A percentile compares a stretch with the other conserved stretches of the same genome.
Conservation (phyloP, 1,140 invertebrate species). For the Cotesia chilonis region DNA sequence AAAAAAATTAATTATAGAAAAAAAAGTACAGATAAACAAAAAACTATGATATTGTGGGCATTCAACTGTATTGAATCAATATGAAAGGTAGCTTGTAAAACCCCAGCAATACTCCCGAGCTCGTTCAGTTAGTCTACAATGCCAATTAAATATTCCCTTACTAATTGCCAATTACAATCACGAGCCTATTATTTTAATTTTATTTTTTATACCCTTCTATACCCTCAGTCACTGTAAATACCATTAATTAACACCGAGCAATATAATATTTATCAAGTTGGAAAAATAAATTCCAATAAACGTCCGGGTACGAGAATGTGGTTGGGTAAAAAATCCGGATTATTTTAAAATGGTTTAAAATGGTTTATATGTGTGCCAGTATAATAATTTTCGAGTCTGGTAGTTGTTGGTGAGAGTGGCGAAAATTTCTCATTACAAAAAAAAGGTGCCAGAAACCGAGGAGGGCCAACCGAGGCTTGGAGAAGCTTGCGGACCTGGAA, state of each 20-base stretch:
- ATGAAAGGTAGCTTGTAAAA: too few relatives aligned
- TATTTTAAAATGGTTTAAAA: too few relatives aligned
- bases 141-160: slow-evolving; percentile 64
- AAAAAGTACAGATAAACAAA: too few relatives aligned
- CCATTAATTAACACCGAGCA: slow-evolving; percentile 2
- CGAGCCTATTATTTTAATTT: not conserved
- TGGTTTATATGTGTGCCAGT: slow-evolving; percentile 7
- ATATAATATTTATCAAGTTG: not conserved
- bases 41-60: too few relatives aligned
- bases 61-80: too few relatives aligned
- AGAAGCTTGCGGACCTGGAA: not conserved
- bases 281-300: slow-evolving; percentile 6
- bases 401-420: slow-evolving; percentile 5
- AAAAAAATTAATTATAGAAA: too few relatives aligned
- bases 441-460: slow-evolving; percentile 24
- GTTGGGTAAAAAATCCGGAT: not conserved
- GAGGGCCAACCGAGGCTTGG: too few relatives aligned
- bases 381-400: slow-evolving; percentile 15
- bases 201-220: too few relatives aligned
- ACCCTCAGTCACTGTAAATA: not conserved
- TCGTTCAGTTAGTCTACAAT: slow-evolving; percentile 53
- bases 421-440: slow-evolving; percentile 26
- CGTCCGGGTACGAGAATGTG: slow-evolving; percentile 2
- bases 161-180: slow-evolving; percentile 65
- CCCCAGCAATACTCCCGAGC: slow-evolving; percentile 23